Conservation (phyloP, 2,797 vertebrate species). For the Xenopus petersii region DNA sequence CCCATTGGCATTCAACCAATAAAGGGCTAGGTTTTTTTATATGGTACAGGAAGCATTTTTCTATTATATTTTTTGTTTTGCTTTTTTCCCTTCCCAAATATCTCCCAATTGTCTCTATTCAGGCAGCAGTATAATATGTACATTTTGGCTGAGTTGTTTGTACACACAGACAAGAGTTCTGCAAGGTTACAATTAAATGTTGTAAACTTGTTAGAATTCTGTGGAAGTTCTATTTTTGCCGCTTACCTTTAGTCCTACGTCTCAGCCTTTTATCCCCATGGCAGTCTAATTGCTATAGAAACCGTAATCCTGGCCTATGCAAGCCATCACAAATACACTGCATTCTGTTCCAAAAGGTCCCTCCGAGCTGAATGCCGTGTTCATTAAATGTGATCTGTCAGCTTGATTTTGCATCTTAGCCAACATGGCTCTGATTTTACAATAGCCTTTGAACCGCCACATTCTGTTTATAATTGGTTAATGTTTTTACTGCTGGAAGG, state of each 20-base stretch:
- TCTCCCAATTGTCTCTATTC: background rate
- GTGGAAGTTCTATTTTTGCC: slow-evolving; percentile 23
- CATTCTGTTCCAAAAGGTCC: slow-evolving; percentile 24
- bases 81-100: too few relatives aligned
- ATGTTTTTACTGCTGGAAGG: slow-evolving; percentile 5
- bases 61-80: too few relatives aligned
- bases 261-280: slow-evolving; percentile 48
- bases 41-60: too few relatives aligned
- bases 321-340: slow-evolving; percentile 34
- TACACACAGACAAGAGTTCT: background rate
- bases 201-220: slow-evolving; percentile 26
- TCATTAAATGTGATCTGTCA: slow-evolving; percentile 47
- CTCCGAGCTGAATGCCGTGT: slow-evolving; percentile 33
- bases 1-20: too few relatives aligned
- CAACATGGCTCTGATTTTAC: slow-evolving; percentile 31
- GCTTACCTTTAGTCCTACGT: slow-evolving; percentile 32
- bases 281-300: slow-evolving; percentile 63
- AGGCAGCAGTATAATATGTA: background rate
- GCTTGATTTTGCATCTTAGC: slow-evolving; percentile 41
- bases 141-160: slow-evolving; percentile 4
- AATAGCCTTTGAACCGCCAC: slow-evolving; percentile 26
- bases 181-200: slow-evolving; percentile 21
- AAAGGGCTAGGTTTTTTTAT: too few relatives aligned
- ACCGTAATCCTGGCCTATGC: slow-evolving; percentile 62
- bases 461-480: slow-evolving; percentile 25